Evolutionary conservation across 2,113 vertebrate genomes (phyloP), one percentile per base, ranked within the genome.

Genomic region (Paramormyrops kingsleyae): DNA sequence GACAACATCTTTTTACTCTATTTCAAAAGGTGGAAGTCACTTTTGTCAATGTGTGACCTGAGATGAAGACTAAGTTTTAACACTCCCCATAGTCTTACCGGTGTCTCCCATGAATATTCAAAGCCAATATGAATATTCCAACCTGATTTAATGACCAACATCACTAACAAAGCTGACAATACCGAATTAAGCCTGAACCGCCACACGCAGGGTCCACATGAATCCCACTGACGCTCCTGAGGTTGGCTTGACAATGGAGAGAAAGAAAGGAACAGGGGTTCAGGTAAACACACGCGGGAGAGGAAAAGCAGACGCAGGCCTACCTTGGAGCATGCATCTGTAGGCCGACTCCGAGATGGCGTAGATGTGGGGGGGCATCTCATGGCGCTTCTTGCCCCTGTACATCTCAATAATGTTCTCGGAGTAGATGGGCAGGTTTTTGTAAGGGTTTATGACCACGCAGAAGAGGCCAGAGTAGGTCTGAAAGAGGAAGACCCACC

Each of bases 321-420:
- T 95, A 99, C 99, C 99, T 97, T 99, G 99, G 0, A 99, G 95
- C 99, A 99, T 99, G 96, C 99, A 99, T 89, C 99, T 96, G 94
- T 99, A 99, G 0, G 98, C 99, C 44, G 98, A 98, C 90, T 99
- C 99, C 0, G 99, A 99, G 92, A 99, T 99, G 12, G 99, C 98
- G 0, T 99, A 99, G 92, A 99, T 99, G 94, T 99, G 99, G 0
- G 99, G 99, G 0, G 99, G 99, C 98, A 99, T 99, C 92, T 99
- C 99, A 0, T 99, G 99, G 88, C 98, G 97, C 91, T 99, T 99
- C 94, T 99, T 99, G 84, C 99, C 99, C 89, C 98, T 94, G 95
- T 99, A 99, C 99, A 99, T 99, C 94, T 99, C 98, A 0, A 99
- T 98, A 87, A 99, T 99, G 92, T 99, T 99, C 92, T 99, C 99